Base-by-base conservation (phyloP, 2,888 invertebrate species). In the Limnephilus marmoratus region DNA sequence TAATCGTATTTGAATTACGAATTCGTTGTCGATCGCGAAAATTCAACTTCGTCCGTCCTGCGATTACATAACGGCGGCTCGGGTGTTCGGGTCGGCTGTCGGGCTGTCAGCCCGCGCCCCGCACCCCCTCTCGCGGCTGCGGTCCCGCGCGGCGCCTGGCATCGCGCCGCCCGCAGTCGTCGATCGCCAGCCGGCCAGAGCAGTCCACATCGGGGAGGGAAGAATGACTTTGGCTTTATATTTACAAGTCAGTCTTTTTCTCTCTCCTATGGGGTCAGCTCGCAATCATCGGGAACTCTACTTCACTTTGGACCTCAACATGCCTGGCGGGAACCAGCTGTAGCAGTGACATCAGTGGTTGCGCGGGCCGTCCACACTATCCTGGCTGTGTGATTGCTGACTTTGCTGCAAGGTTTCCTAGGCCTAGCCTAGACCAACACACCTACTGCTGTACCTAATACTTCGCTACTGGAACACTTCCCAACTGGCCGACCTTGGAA, bases 171-270 rank as follows among this genome's bases (percentile, higher is more conserved):
- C 18, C 45, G 81, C 87, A 24, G 68, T 68, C 68, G 68, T 68
- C 87, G 13, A 24, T n/a, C 34, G 82, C 83, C 31, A 11, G 31
- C 29, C 87, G 90, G 85, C 80, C 34, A 86, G 92, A 90, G 92
- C 85, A 45, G 90, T 86, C 90, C 92, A 90, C 92, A 88, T 89
- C 92, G 93, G 93, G 87, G 92, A 87, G 93, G 92, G 93, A 68
- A 88, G 88, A 92, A 90, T 82, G 92, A 88, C 92, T 93, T 88
- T 31, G 94, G 90, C 92, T 91, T 91, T 83, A 24, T 45, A 91
- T 85, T 81, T 93, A 93, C 94, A 94, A 97, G 97, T 97, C 97
- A 97, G 97, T 97, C 97, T 97, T 97, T 97, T 97, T 97, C 97
- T 97, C 97, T 97, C 97, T 97, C 97, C 97, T 97, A 97, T 97